These are phyloP conservation scores for Rhynchophorus ferrugineus DNA, from an alignment of 1,140 invertebrate genomes.

Conservation along the genomic window DNA sequence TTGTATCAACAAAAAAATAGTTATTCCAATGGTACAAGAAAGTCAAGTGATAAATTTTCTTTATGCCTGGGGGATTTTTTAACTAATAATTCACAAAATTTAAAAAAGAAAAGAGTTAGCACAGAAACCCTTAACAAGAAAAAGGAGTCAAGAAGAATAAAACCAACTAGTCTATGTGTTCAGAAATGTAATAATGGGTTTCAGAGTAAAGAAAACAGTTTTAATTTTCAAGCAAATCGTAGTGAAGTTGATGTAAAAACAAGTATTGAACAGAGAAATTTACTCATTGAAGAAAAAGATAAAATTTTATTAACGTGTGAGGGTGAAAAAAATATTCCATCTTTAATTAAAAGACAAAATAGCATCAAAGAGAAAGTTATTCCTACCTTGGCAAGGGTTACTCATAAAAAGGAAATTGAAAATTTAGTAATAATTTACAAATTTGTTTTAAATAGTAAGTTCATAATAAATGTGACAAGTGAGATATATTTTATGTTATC, in stretches of 20 bases:
- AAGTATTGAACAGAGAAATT: slow-evolving; percentile 19
- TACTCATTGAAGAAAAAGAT: slow-evolving; percentile 24
- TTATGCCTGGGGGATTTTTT: slow-evolving; percentile 38
- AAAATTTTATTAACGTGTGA: slow-evolving; percentile 18
- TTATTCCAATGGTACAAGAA: slow-evolving; percentile 8
- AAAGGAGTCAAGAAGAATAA: slow-evolving; percentile 29
- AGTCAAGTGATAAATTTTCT: slow-evolving; percentile 12
- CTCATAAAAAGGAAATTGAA: slow-evolving; percentile 40
- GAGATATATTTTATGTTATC: slow-evolving; percentile 54
- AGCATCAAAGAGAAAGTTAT: slow-evolving; percentile 26
- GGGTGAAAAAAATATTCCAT: slow-evolving; percentile 1
- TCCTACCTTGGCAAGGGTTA: slow-evolving; percentile 38
- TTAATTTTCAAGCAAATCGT: slow-evolving; percentile 28
- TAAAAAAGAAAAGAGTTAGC: slow-evolving; percentile 27
- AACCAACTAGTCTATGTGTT: slow-evolving; percentile 31
- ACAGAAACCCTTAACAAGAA: slow-evolving; percentile 2
- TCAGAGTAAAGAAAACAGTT: slow-evolving; percentile 29
- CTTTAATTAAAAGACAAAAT: slow-evolving; percentile 12
- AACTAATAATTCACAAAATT: slow-evolving; percentile 18
- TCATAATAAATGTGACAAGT: slow-evolving; percentile 49
- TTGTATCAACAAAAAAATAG: slow-evolving; percentile 23
- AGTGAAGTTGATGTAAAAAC: slow-evolving; percentile 17
- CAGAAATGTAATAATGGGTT: slow-evolving; percentile 16
- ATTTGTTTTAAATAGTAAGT: slow-evolving; percentile 41
- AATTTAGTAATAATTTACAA: slow-evolving; percentile 44